These are phyloP conservation scores for Sympetrum striolatum DNA, from an alignment of 2,888 invertebrate genomes.

Conservation along the genomic window DNA sequence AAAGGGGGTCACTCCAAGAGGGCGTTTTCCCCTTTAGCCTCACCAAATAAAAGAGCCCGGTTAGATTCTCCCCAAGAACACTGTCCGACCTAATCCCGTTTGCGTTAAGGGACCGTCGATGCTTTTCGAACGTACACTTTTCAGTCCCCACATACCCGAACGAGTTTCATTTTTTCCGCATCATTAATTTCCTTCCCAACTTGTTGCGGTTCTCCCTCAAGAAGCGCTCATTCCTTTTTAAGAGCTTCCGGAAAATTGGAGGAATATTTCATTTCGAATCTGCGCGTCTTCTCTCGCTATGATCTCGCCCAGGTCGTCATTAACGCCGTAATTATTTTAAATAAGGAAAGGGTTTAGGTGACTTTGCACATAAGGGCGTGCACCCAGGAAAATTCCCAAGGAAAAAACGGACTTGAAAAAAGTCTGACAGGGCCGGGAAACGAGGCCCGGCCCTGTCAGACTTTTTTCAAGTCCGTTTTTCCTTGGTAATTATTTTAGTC, in stretches of 20 bases:
- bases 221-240: background rate
- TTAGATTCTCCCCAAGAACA: background rate
- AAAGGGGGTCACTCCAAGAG: background rate
- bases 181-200: background rate
- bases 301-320: too few species aligned
- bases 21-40: background rate
- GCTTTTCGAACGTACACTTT: background rate
- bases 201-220: background rate
- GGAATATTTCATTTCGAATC: background rate
- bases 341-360: too few species aligned
- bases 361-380: too few species aligned
- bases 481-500: too few species aligned
- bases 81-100: background rate
- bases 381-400: too few species aligned
- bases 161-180: background rate
- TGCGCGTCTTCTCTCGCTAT: too few species aligned
- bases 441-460: too few species aligned
- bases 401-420: too few species aligned
- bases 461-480: too few species aligned
- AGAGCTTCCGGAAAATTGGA: background rate
- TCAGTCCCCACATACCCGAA: background rate
- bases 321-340: too few species aligned
- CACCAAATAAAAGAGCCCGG: background rate
- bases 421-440: too few species aligned
- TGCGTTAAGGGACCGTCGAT: background rate